A percentile compares a stretch with the other conserved stretches of the same genome.
Evolutionary conservation across 2,888 invertebrate genomes (phyloP).

Genomic region (Fabriciana adippe): DNA sequence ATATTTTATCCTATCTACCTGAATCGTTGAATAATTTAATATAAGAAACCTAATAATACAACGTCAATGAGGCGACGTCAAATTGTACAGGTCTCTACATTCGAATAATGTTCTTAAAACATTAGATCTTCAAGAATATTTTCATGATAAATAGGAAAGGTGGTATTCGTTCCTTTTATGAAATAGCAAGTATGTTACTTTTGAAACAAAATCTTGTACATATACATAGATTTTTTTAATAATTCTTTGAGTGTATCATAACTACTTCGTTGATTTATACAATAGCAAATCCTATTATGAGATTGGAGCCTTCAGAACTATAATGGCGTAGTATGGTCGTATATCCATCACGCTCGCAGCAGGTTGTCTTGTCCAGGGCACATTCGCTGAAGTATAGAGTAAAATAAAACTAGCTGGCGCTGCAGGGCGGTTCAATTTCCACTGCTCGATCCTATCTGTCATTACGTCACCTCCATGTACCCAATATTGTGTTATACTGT

Average conservation of each 20-base stretch:
- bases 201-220: too few relatives aligned
- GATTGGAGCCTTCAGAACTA: conserved; percentile 34
- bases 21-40: background rate
- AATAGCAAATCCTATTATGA: conserved; percentile 36
- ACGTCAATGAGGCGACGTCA: background rate
- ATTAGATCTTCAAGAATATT: too few relatives aligned
- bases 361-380: conserved; percentile 62
- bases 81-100: too few relatives aligned
- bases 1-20: background rate
- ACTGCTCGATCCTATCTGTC: conserved; percentile 61
- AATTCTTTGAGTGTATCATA: background rate
- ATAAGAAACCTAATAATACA: background rate
- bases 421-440: conserved; percentile 58
- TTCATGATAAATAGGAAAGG: too few relatives aligned
- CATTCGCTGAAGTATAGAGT: conserved; percentile 63
- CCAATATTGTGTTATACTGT: conserved; percentile 53
- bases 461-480: conserved; percentile 59
- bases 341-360: conserved; percentile 66
- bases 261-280: conserved; percentile 21
- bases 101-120: too few relatives aligned
- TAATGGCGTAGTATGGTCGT: conserved; percentile 38
- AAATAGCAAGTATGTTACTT: too few relatives aligned
- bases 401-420: conserved; percentile 58
- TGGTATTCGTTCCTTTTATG: too few relatives aligned
- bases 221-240: too few relatives aligned